phyloP scores from a whole-genome alignment of 2,113 vertebrate genomes.

The Oncorhynchus clarkii region DNA sequence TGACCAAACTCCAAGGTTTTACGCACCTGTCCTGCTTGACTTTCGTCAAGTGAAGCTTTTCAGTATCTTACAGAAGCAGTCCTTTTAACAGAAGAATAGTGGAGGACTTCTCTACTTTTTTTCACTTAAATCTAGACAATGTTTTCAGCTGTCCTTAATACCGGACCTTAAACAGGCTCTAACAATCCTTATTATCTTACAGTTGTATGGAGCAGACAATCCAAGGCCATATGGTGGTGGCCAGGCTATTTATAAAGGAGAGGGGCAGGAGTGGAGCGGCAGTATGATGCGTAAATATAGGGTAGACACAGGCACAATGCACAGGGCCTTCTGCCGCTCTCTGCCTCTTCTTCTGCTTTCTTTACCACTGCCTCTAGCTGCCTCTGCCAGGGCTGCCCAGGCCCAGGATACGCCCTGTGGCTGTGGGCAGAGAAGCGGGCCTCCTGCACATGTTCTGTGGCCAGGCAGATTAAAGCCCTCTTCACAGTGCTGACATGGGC shows the following conservation, averaged over 20 bases:
- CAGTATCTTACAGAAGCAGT: neutral
- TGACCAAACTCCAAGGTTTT: conserved; percentile 6
- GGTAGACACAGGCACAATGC: conserved; percentile 72
- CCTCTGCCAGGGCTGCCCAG: conserved; percentile 41
- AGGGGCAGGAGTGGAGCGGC: conserved; percentile 48
- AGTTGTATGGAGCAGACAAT: conserved; percentile 29
- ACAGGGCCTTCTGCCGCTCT: conserved; percentile 50
- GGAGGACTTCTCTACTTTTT: neutral
- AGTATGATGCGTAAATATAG: conserved; percentile 66
- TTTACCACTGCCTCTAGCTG: conserved; percentile 24
- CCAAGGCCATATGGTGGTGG: conserved; percentile 46
- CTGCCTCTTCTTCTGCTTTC: neutral
- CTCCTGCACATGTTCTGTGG: conserved; percentile 75
- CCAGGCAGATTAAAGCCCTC: conserved; percentile 77
- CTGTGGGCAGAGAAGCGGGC: conserved; percentile 70
- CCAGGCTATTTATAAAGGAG: conserved; percentile 61
- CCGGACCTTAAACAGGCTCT: conserved; percentile 1
- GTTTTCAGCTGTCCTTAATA: neutral
- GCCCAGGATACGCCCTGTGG: conserved; percentile 72
- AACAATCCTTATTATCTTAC: conserved; percentile 20
- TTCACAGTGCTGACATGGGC: conserved; percentile 75
- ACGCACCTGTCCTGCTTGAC: conserved; percentile 18
- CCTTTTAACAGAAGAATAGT: neutral
- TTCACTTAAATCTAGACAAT: neutral
- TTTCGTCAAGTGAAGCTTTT: neutral